Base-by-base conservation (phyloP, 2,888 invertebrate genomes). In the Andrena trimmerana region DNA sequence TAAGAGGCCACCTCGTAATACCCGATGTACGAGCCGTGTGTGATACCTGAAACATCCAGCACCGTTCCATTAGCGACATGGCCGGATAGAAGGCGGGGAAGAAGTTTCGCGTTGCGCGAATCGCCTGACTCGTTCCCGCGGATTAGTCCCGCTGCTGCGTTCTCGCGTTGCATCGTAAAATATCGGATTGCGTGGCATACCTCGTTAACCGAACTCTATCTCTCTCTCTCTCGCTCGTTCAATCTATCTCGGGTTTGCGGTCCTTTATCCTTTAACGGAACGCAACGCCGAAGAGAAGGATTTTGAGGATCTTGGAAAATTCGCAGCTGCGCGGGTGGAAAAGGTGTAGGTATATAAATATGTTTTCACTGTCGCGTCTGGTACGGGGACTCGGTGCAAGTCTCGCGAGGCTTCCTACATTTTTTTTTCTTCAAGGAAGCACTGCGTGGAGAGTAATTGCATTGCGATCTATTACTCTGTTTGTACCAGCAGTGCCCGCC, bases 1-100 rank as follows among this genome's bases (percentile, higher is more conserved):
- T 94, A 94, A 90, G 91, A 92, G 60, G 93, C 94, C 74, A 92
- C 90, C 86, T 93, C 93, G 88, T 94, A 94, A 85, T 93, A 91
- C 62, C 91, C 91, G 89, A 94, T 92, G 87, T 93, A 93, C 81
- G 93, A 92, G 81, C 90, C 89, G 66, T 88, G 91, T 68, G 92
- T 92, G 86, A 94, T 93, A 83, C 92, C 94, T 94, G 90, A 69
- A 92, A 92, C 82, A 72, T 24, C 33, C n/a, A 50, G 62, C 57
- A 75, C 48, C 69, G 57, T 78, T 78, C 52, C 62, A 57, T 69
- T 80, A 78, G n/a, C 60, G 10, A 36, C 5, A 31, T 10, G 2
- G 24, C 31, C 8, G 8, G 6, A n/a, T 2, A 8, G 4, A 66
- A 24, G n/a, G 10, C 57, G 16, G 27, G 42, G 27, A 24, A 67